These are phyloP conservation scores for Sebastes fasciatus DNA, from an alignment of 2,113 vertebrate genomes.

Conservation along the genomic window DNA sequence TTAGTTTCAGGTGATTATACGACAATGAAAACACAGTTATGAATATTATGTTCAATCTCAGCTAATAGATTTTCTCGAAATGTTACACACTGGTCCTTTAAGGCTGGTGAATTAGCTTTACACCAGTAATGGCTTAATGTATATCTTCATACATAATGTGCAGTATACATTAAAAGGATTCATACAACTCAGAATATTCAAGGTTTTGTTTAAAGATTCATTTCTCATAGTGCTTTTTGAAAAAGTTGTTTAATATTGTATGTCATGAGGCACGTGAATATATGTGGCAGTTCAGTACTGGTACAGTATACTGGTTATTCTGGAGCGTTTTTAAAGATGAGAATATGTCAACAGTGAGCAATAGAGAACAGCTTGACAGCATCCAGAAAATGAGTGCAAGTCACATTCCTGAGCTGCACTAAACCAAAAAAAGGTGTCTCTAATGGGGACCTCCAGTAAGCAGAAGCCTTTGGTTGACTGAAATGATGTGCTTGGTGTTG, in stretches of 20 bases:
- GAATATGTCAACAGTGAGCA: slow-evolving; percentile 14
- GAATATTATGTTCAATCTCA: too few species aligned
- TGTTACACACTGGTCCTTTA: too few species aligned
- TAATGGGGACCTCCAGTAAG: slow-evolving; percentile 48
- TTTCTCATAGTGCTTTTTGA: background rate
- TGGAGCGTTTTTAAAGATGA: background rate
- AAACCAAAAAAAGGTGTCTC: slow-evolving; percentile 53
- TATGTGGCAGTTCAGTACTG: background rate
- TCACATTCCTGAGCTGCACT: slow-evolving; percentile 58
- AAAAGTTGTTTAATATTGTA: background rate
- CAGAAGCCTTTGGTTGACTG: slow-evolving; percentile 34
- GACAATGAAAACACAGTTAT: too few species aligned
- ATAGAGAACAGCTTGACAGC: slow-evolving; percentile 42
- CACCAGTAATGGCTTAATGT: background rate
- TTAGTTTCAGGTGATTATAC: too few species aligned
- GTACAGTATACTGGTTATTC: background rate
- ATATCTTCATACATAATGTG: background rate
- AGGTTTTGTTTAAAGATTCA: too few species aligned
- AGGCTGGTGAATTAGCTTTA: background rate
- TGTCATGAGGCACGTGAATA: slow-evolving; percentile 1
- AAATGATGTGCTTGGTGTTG: slow-evolving; percentile 14
- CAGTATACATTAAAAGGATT: background rate
- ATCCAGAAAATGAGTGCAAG: slow-evolving; percentile 32
- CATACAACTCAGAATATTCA: background rate
- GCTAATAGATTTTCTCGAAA: too few species aligned